Evolutionary conservation across 2,888 invertebrate genomes (phyloP), one percentile per base, ranked within the genome.

Genomic region (Chaetogeoica ovagalla): DNA sequence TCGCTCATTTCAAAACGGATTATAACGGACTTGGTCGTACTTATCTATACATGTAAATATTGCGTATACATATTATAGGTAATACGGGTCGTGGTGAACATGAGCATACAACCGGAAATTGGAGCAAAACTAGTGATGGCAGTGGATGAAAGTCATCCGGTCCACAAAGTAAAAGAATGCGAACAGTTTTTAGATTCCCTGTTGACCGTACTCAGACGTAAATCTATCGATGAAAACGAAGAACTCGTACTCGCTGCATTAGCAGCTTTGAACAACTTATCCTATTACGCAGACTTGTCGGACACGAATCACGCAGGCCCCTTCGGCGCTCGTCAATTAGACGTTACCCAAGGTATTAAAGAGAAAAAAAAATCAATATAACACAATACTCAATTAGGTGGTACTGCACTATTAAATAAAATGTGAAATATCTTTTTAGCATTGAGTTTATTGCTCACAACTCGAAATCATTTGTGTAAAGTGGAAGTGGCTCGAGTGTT

Each of bases 251-350:
- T 93, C 82, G 94, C 94, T 8, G 90, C 92, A 19, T 87, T 95
- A 68, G 93, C 94, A 13, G 93, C 95, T 0, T 88, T 95, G 82
- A 95, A 95, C 86, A 95, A 95, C 86, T 88, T 95, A 76, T 94
- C 94, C 3, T 95, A 91, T 86, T 93, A 93, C 86, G 88, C 90
- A 75, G 89, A 79, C 43, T 65, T 87, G 13, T 86, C 87, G 43
- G 87, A 87, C 79, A 84, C 86, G 66, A 86, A 87, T 74, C n/a
- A 9, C 37, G 86, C 55, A 8, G 55, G 87, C 15, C 84, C 84
- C 65, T 88, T 88, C 83, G 87, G 88, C 75, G 84, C 87, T 13
- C 87, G 88, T 82, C 88, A 88, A 83, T 85, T 87, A 57, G 87
- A 88, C 83, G 86, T 89, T 82, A 87, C 88, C 73, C 87, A 88